Evolutionary conservation across 2,113 vertebrate genomes (phyloP).

Genomic region (Leiothrix lutea): DNA sequence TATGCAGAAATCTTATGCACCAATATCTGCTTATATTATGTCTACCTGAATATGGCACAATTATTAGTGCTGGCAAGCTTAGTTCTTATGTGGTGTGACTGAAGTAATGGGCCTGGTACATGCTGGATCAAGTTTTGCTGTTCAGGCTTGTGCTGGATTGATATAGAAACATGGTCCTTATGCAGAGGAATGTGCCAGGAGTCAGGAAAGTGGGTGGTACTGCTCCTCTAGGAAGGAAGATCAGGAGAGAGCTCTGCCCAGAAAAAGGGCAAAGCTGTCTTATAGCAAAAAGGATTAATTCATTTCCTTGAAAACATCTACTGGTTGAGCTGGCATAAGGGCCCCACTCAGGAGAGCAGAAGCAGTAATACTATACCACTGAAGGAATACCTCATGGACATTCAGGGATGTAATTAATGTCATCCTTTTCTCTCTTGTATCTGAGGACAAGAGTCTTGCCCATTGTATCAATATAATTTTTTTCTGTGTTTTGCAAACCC

Average conservation of each 20-base stretch:
- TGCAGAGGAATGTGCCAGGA: not conserved
- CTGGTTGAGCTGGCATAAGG: not conserved
- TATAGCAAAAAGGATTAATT: not conserved
- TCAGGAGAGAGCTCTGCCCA: not conserved
- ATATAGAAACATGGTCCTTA: not conserved
- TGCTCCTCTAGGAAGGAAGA: not conserved
- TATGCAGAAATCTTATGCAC: not conserved
- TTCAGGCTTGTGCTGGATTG: not conserved
- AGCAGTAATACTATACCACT: not conserved
- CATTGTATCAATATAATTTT: not conserved
- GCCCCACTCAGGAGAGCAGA: not conserved
- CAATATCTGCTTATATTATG: not conserved
- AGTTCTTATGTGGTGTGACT: not conserved
- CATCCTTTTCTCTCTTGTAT: not conserved
- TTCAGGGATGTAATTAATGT: conserved; percentile 33
- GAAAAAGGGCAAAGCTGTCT: not conserved
- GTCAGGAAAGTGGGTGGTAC: not conserved
- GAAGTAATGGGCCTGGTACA: not conserved
- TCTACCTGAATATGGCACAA: not conserved
- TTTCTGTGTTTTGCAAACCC: not conserved
- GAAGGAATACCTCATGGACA: conserved; percentile 52
- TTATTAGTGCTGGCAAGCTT: not conserved
- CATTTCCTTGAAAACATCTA: not conserved
- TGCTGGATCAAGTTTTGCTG: not conserved
- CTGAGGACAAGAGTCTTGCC: not conserved